Conservation (phyloP, 1,140 invertebrate species). For the Cryptotermes secundus region DNA sequence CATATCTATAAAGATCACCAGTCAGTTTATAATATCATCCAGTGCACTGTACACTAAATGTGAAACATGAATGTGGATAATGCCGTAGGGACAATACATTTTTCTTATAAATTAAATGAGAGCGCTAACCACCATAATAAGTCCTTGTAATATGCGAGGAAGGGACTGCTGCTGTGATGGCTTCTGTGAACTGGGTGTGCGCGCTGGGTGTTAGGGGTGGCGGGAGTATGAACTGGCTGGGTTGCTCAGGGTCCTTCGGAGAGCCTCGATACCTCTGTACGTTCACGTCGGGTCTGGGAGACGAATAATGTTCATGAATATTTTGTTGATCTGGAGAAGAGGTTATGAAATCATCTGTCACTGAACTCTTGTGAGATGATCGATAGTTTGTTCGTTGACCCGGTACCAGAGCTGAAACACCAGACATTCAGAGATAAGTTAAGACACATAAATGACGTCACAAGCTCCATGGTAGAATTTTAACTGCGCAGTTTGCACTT, state of each 20-base stretch:
- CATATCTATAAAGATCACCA: no score
- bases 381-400: neutral
- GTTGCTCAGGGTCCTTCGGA: neutral
- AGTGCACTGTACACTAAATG: neutral
- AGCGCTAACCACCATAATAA: neutral
- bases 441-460: neutral
- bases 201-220: neutral
- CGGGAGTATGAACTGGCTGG: neutral
- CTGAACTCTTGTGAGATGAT: neutral
- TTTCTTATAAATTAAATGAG: no score
- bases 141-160: neutral
- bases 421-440: neutral
- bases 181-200: neutral
- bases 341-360: neutral
- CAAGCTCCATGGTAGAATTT: no score
- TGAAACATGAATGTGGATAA: neutral
- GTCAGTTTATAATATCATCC: neutral
- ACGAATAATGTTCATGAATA: neutral
- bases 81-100: no score
- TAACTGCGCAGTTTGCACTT: no score
- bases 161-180: neutral
- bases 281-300: neutral
- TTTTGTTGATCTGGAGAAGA: neutral
- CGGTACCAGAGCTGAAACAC: conserved; percentile 1
- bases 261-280: neutral